Base-by-base conservation (phyloP, 2,888 invertebrate species). In the Rutpela maculata region DNA sequence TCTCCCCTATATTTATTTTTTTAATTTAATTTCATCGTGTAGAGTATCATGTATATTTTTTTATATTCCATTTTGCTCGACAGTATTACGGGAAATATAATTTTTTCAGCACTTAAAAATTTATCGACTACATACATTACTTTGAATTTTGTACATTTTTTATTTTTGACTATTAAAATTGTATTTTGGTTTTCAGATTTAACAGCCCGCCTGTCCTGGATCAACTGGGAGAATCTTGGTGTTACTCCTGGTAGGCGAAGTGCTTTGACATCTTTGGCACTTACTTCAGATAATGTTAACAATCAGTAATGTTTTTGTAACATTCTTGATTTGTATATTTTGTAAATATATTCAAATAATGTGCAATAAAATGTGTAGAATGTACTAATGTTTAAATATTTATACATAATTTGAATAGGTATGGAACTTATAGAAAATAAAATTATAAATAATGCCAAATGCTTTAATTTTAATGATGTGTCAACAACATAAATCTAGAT, bases 171-270 rank as follows among this genome's bases (percentile, higher is more conserved):
- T 35, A 7, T 7, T 35, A 35, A 35, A 9, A 9, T 7, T 35
- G 7, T 6, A 6, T 7, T 9, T 35, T 35, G 9, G n/a, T 50
- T 83, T 83, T 55, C 91, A 99, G 99, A 99, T 93, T 91, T 99
- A 83, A 98, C 99, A 0, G 99, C 99, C 0, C 92, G 99, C 74
- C 91, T 99, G 35, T 98, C 98, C 0, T 99, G 99, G 99, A 99
- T 99, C 85, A 98, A 99, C 88, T 99, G 99, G 99, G 98, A 98
- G 89, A 98, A 98, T 88, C 92, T 99, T 0, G 99, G 99, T 0
- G 97, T 99, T 4, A 97, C 96, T 88, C 97, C 97, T 1, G 96
- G 96, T 76, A 91, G 97, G 68, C 92, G 97, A 83, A 96, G 96
- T 78, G 93, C 96, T 7, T 91, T 97, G 1, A 96, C 96, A 0